Percentiles rank a stretch among this genome's conserved stretches.
Conservation (phyloP, 2,113 vertebrate species). For the Psammodynastes pulverulentus region DNA sequence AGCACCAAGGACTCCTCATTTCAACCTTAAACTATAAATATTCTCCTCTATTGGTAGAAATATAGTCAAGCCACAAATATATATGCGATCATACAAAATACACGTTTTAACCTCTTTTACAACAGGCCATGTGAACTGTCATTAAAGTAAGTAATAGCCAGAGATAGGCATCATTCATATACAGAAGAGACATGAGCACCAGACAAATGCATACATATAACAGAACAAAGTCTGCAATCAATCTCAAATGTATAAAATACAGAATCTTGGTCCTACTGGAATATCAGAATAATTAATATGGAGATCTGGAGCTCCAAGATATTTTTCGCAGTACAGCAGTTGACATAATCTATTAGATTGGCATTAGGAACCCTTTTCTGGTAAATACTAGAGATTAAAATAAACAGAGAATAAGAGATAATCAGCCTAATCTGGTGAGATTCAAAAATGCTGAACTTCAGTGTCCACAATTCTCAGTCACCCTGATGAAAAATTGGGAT, state of each 20-base stretch:
- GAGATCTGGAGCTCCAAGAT: background rate
- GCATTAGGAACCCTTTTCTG: background rate
- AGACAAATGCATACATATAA: background rate
- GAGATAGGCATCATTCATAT: background rate
- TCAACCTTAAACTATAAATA: background rate
- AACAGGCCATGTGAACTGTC: background rate
- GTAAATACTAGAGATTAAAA: background rate
- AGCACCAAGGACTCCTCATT: too few species aligned
- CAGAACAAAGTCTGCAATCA: background rate
- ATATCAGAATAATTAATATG: background rate
- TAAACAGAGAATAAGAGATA: background rate
- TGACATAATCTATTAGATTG: background rate
- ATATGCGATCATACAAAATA: background rate
- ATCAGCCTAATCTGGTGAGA: background rate
- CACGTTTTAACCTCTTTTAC: background rate
- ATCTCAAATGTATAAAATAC: background rate
- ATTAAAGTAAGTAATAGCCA: background rate
- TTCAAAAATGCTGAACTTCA: background rate
- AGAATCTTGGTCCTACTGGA: background rate
- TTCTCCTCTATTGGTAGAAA: background rate
- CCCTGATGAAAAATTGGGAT: background rate
- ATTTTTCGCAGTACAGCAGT: background rate
- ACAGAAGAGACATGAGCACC: background rate
- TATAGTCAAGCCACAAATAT: background rate
- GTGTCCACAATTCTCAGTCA: background rate